Percentiles rank a stretch among this genome's conserved stretches.
These are phyloP conservation scores for Lissonota sp. DNA, from an alignment of 2,888 invertebrate genomes.

Conservation along the genomic window DNA sequence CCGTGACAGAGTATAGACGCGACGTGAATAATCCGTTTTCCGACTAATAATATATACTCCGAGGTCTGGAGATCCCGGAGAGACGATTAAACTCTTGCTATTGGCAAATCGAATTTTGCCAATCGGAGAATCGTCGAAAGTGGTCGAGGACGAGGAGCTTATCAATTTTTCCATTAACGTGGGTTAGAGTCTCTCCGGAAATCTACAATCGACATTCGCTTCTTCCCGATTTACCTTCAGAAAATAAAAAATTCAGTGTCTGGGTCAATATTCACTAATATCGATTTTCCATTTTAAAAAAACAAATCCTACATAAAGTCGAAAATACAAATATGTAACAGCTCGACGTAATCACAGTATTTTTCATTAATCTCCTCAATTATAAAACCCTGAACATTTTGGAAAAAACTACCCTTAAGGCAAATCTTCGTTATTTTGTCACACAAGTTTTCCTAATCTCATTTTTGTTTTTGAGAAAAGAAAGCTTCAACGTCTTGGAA, in stretches of 20 bases:
- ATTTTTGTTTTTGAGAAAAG: too few species aligned
- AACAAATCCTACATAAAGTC: too few species aligned
- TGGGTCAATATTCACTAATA: not conserved
- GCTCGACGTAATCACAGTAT: too few species aligned
- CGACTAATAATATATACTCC: constrained; percentile 14
- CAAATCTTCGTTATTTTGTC: too few species aligned
- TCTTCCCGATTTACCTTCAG: not conserved
- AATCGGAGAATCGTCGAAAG: not conserved
- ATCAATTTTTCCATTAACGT: constrained; percentile 34
- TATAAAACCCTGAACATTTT: too few species aligned
- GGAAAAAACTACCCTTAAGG: too few species aligned
- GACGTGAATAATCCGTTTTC: constrained; percentile 48
- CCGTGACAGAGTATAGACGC: constrained; percentile 19
- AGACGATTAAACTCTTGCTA: constrained; percentile 32
- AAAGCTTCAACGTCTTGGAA: not conserved
- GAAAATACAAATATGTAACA: too few species aligned
- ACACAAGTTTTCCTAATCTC: too few species aligned
- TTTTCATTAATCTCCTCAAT: too few species aligned
- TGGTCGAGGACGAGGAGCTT: not conserved
- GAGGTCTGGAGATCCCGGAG: constrained; percentile 12
- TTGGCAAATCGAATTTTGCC: constrained; percentile 52
- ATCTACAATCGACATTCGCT: not conserved
- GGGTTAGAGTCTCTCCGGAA: not conserved
- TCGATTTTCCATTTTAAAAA: too few species aligned
- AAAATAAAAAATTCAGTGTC: not conserved